Conservation (phyloP, 2,113 vertebrate species). For the Cynocephalus volans region DNA sequence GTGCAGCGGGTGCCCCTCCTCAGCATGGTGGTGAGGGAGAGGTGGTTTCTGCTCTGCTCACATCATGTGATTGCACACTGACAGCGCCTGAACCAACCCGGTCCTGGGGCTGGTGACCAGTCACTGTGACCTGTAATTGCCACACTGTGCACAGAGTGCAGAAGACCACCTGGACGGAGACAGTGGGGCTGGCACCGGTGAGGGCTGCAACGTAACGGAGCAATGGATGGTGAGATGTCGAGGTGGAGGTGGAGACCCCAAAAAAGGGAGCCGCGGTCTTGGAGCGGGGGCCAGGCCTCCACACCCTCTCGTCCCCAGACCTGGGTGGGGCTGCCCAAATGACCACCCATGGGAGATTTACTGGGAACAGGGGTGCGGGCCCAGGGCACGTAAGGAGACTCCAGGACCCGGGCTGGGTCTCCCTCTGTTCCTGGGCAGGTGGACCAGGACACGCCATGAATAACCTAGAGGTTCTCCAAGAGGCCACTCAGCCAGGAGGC, state of each 20-base stretch:
- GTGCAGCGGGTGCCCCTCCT: accelerated
- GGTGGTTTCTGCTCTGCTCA: not conserved
- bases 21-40: not conserved
- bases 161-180: no score
- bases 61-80: not conserved
- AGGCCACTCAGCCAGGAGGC: not conserved
- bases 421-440: not conserved
- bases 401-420: accelerated
- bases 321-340: no score
- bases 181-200: not conserved
- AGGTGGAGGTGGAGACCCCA: accelerated
- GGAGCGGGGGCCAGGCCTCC: not conserved
- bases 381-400: not conserved
- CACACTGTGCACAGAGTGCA: accelerated
- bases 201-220: not conserved
- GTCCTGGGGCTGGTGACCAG: not conserved
- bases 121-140: accelerated
- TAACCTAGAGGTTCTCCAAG: not conserved
- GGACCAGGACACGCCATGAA: not conserved
- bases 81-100: accelerated
- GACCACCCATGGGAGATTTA: accelerated
- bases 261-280: accelerated
- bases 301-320: accelerated
- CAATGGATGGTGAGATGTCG: accelerated
- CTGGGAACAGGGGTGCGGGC: not conserved